Evolutionary conservation across 2,888 invertebrate species (phyloP).

Genomic region (Dysmachus trigonus): DNA sequence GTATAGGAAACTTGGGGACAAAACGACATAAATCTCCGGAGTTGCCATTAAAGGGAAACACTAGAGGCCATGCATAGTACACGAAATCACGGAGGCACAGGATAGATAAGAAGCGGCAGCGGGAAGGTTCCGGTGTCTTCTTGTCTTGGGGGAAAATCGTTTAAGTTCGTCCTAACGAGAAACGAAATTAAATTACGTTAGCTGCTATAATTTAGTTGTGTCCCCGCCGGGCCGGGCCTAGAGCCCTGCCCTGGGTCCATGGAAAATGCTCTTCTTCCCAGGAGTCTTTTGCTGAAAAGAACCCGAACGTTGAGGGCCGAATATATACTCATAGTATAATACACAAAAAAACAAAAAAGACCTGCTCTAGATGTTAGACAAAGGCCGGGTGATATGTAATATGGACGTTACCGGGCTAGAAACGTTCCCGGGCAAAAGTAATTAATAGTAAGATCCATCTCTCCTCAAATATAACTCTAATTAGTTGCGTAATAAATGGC

Average conservation of each 20-base stretch:
- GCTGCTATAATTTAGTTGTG: conserved; percentile 47
- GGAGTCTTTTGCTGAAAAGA: background rate
- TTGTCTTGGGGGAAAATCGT: conserved; percentile 34
- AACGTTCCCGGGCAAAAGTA: background rate
- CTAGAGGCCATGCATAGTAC: conserved; percentile 21
- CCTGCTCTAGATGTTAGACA: background rate
- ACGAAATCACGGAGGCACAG: conserved; percentile 24
- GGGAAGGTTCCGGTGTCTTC: background rate
- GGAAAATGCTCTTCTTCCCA: too few relatives aligned
- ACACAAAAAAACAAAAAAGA: background rate
- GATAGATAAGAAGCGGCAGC: background rate
- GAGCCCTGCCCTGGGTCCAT: too few relatives aligned
- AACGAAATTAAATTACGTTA: conserved; percentile 49
- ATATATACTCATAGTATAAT: background rate
- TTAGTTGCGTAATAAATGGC: conserved; percentile 23
- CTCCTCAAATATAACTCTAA: conserved; percentile 25
- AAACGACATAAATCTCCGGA: conserved; percentile 46
- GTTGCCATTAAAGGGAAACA: conserved; percentile 44
- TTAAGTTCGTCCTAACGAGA: conserved; percentile 41
- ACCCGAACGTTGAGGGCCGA: background rate
- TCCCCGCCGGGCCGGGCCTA: conserved; percentile 14
- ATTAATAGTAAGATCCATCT: conserved; percentile 26
- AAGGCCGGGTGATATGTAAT: background rate
- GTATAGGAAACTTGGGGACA: conserved; percentile 11
- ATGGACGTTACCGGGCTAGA: background rate